Evolutionary conservation across 2,797 vertebrate genomes (phyloP).

Genomic region (Coreius guichenoti): DNA sequence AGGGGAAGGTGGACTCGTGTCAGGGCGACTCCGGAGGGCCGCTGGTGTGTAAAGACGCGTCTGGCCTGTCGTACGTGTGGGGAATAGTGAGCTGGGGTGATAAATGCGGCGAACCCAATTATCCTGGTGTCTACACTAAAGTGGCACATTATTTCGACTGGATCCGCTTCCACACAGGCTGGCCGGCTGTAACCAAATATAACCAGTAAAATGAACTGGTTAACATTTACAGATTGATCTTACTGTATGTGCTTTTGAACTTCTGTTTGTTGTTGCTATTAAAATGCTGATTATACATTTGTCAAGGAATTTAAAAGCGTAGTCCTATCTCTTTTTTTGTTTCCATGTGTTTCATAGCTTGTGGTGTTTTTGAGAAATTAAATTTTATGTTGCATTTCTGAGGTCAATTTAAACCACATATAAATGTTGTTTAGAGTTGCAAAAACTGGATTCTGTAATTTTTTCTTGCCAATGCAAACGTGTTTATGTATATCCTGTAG

Average conservation of each 20-base stretch:
- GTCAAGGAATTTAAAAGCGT: background rate
- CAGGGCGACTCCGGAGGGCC: slow-evolving; percentile 95
- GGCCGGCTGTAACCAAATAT: slow-evolving; percentile 78
- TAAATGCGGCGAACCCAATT: slow-evolving; percentile 81
- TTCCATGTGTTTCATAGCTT: background rate
- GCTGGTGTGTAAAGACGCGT: slow-evolving; percentile 83
- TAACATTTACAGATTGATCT: background rate
- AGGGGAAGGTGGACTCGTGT: slow-evolving; percentile 89
- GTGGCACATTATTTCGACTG: slow-evolving; percentile 90
- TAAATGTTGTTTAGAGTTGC: background rate
- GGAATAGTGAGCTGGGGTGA: slow-evolving; percentile 94
- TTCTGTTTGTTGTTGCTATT: background rate
- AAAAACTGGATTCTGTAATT: background rate
- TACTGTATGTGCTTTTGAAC: background rate
- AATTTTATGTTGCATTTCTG: background rate
- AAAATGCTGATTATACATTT: background rate
- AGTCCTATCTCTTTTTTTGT: background rate
- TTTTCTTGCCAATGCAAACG: too few species aligned
- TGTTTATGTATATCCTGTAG: background rate
- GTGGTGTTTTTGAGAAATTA: background rate
- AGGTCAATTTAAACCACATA: background rate
- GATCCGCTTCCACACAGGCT: slow-evolving; percentile 82
- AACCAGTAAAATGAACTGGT: slow-evolving; percentile 71
- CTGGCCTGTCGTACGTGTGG: slow-evolving; percentile 89
- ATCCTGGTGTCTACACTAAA: slow-evolving; percentile 90